Conservation (phyloP, 2,797 vertebrate species). For the Toxotes lorentzi region DNA sequence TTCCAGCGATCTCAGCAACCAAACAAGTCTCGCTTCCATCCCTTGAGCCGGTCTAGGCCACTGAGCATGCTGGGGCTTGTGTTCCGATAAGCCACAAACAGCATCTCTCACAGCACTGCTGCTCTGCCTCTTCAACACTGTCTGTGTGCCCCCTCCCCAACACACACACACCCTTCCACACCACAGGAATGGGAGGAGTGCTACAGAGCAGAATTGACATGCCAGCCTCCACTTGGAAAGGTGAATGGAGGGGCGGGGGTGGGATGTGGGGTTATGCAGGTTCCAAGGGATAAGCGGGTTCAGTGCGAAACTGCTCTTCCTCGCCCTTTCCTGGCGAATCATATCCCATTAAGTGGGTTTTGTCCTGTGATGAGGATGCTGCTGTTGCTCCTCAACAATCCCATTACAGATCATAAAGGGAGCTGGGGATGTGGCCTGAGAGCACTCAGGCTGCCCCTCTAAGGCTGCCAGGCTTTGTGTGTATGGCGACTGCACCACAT, state of each 20-base stretch:
- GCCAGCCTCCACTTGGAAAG: conserved; percentile 39
- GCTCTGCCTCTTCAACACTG: conserved; percentile 39
- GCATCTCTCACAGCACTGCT: conserved; percentile 39
- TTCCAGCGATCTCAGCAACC: conserved; percentile 54
- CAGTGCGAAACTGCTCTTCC: conserved; percentile 70
- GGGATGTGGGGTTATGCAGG: conserved; percentile 30
- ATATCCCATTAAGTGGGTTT: conserved; percentile 80
- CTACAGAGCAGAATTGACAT: conserved; percentile 19
- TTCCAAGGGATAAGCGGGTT: conserved; percentile 67
- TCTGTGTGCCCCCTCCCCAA: conserved; percentile 10
- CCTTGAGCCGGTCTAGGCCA: conserved; percentile 56
- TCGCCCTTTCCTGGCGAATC: conserved; percentile 74
- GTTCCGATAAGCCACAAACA: conserved; percentile 70
- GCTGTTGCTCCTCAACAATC: conserved; percentile 77
- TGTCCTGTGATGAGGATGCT: conserved; percentile 77
- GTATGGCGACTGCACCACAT: conserved; percentile 43
- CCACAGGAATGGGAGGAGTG: conserved; percentile 6
- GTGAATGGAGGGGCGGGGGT: conserved; percentile 25
- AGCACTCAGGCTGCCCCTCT: conserved; percentile 67
- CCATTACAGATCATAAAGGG: conserved; percentile 83
- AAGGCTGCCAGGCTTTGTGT: conserved; percentile 52
- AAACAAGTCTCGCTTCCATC: conserved; percentile 51
- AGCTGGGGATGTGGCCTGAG: conserved; percentile 74
- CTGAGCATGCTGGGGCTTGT: conserved; percentile 53
- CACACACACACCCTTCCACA: conserved; percentile 6